Conservation (phyloP, 2,113 vertebrate genomes). For the Herpetotheres cachinnans region DNA sequence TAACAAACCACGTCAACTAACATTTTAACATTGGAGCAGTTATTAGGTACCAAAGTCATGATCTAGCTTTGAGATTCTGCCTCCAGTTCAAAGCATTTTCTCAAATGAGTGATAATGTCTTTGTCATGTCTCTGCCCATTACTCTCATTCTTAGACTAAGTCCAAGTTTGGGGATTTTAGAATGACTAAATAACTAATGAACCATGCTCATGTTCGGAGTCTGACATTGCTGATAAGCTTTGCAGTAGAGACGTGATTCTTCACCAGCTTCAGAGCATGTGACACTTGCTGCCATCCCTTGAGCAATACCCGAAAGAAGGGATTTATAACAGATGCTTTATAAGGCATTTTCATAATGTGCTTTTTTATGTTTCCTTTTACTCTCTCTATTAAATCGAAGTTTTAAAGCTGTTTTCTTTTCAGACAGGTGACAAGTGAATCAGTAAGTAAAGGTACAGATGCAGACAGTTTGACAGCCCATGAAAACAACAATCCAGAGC, state of each 20-base stretch:
- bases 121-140: not conserved
- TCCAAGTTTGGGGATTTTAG: not conserved
- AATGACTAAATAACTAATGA: not conserved
- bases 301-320: not conserved
- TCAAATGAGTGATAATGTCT: not conserved
- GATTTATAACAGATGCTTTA: not conserved
- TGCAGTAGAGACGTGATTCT: not conserved
- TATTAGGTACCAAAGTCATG: not conserved
- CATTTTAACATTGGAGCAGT: not conserved
- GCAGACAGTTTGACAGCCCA: not conserved
- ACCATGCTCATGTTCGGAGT: not conserved
- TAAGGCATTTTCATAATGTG: not conserved
- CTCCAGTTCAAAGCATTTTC: not conserved
- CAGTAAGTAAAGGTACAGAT: not conserved
- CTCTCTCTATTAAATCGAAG: not conserved
- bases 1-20: not conserved
- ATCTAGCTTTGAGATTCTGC: not conserved
- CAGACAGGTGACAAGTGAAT: not conserved
- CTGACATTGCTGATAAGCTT: not conserved
- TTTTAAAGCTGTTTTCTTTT: slow-evolving; percentile 8
- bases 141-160: not conserved
- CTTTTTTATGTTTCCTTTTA: slow-evolving; percentile 11
- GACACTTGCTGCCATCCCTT: not conserved
- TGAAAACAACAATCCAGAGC: not conserved
- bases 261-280: not conserved